Base-by-base conservation (phyloP, 2,113 vertebrate genomes). In the Myrmecobius fasciatus region DNA sequence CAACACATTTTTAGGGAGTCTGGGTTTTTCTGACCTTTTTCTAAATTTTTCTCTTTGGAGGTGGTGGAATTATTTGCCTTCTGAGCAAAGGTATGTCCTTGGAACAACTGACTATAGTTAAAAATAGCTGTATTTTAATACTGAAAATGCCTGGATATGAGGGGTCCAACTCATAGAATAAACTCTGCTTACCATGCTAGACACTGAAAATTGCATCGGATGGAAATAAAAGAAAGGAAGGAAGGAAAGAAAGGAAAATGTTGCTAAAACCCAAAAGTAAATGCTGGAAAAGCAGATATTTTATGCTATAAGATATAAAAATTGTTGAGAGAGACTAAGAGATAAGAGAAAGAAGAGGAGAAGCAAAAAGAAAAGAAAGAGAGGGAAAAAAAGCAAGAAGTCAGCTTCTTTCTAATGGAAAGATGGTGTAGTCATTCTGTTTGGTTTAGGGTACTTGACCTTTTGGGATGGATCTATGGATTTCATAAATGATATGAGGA, bases 271-370 rank as follows among this genome's bases (percentile, higher is more conserved):
- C 0, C 0, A 97, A 88, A 92, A 54, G n/a, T 51, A 26, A 4
- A 20, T 97, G 89, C 88, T 94, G 92, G 92, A 93, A 98, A 98
- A 98, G 93, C 22, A 96, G 51, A 90, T 89, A 22, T 97, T 97
- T 97, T 96, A 95, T 91, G 25, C 89, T 96, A 9, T 53, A 97
- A 92, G 7, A 43, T 92, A 89, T 93, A 83, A 43, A 75, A n/a
- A n/a, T 20, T 75, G 17, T n/a, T 51, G 49, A 51, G 49, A n/a
- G n/a, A 20, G 20, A 75, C 36, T 7, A 20, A 75, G 11, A 11
- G 36, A 10, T 8, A 28, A 56, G 54, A 28, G 10, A 67, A 36
- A 31, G 31, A 67, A 51, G 49, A 51, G 49, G 49, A n/a, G n/a
- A 14, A 75, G n/a, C 20, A 7, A 20, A 75, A 31, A 11, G 17